Percentiles rank a stretch among this genome's conserved stretches.
These are phyloP conservation scores for Nysson spinosus DNA, from an alignment of 2,888 invertebrate genomes.

Conservation along the genomic window DNA sequence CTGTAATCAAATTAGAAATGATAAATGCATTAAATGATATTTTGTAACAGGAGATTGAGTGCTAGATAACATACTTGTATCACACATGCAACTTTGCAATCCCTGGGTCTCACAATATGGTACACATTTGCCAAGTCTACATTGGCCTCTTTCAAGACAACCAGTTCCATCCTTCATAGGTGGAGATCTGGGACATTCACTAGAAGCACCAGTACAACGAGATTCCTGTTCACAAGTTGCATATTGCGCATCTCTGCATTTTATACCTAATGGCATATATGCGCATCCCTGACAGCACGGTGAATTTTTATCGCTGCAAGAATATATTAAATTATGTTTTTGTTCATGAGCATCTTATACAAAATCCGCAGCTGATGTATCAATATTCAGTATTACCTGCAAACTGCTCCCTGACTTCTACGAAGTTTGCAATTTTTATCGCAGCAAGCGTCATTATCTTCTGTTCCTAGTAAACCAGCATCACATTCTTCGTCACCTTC, in stretches of 20 bases:
- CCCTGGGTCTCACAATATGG: slow-evolving; percentile 97
- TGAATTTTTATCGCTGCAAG: slow-evolving; percentile 93
- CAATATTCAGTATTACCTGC: slow-evolving; percentile 82
- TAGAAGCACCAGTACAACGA: slow-evolving; percentile 88
- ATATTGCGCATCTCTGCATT: slow-evolving; percentile 94
- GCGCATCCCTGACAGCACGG: slow-evolving; percentile 96
- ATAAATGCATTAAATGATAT: neutral
- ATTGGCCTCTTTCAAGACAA: slow-evolving; percentile 95
- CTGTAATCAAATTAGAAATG: slow-evolving; percentile 79
- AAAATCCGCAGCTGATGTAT: neutral
- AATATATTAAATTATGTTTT: slow-evolving; percentile 7
- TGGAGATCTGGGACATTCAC: slow-evolving; percentile 91
- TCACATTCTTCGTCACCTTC: slow-evolving; percentile 98
- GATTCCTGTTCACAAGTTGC: slow-evolving; percentile 96
- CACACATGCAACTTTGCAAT: slow-evolving; percentile 97
- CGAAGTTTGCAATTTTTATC: slow-evolving; percentile 94
- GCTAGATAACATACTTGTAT: slow-evolving; percentile 83
- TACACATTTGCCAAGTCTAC: slow-evolving; percentile 92
- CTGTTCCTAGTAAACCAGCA: slow-evolving; percentile 94
- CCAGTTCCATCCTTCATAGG: slow-evolving; percentile 91
- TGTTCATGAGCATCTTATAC: neutral
- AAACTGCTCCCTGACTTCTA: slow-evolving; percentile 89
- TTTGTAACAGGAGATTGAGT: neutral
- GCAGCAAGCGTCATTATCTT: slow-evolving; percentile 95
- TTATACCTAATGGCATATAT: slow-evolving; percentile 88